A percentile compares a stretch with the other conserved stretches of the same genome.
These are phyloP conservation scores for Nymphalis io DNA, from an alignment of 1,140 invertebrate species.

Conservation along the genomic window DNA sequence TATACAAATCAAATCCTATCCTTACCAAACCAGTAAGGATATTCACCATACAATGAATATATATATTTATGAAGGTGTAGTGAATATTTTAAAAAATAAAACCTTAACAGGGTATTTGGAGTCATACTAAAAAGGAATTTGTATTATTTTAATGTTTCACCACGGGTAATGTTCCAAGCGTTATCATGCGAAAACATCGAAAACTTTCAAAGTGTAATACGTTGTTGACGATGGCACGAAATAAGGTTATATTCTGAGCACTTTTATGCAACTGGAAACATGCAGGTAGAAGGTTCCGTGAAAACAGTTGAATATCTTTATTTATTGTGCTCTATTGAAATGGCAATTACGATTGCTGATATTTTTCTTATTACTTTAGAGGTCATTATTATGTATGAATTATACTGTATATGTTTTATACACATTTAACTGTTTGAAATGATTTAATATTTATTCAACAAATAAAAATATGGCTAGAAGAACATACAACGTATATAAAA, in stretches of 20 bases:
- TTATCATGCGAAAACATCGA: slow-evolving; percentile 25
- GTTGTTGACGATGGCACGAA: slow-evolving; percentile 6
- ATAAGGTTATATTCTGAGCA: slow-evolving; percentile 16
- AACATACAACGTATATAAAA: too few species aligned
- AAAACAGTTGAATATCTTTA: background rate
- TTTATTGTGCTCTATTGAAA: too few species aligned
- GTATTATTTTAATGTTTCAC: slow-evolving; percentile 14
- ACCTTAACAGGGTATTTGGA: background rate
- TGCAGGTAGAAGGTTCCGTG: background rate
- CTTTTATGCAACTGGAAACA: slow-evolving; percentile 12
- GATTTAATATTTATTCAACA: too few species aligned
- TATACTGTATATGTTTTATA: too few species aligned
- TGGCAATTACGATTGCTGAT: too few species aligned
- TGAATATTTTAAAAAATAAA: background rate
- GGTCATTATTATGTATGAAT: too few species aligned
- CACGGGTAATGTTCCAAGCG: slow-evolving; percentile 13
- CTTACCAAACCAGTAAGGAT: background rate
- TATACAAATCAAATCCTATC: background rate
- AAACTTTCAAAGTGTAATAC: slow-evolving; percentile 12
- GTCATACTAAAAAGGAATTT: background rate
- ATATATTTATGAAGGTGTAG: background rate
- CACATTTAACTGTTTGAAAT: too few species aligned
- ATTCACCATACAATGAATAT: background rate
- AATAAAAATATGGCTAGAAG: too few species aligned
- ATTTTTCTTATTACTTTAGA: too few species aligned